Evolutionary conservation across 2,113 vertebrate species (phyloP).

Genomic region (Sterna hirundo): DNA sequence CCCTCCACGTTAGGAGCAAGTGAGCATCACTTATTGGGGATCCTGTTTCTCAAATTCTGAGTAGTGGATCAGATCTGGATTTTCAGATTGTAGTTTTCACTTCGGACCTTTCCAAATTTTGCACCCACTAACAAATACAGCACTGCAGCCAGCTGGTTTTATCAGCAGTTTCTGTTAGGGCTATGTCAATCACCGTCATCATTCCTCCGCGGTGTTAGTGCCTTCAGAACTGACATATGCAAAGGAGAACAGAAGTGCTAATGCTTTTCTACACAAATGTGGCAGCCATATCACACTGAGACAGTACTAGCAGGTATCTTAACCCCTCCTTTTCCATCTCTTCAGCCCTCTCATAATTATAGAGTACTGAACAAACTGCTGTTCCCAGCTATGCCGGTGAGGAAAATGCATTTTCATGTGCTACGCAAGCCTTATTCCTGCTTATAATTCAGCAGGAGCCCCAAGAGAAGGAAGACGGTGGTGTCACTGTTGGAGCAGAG

Average conservation of each 20-base stretch:
- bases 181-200: not conserved
- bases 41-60: not conserved
- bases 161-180: not conserved
- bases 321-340: not conserved
- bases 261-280: not conserved
- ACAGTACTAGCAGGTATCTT: not conserved
- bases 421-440: not conserved
- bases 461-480: not conserved
- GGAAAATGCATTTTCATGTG: not conserved
- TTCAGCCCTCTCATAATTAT: not conserved
- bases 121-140: not conserved
- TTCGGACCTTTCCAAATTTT: not conserved
- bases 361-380: not conserved
- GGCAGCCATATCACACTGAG: not conserved
- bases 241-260: not conserved
- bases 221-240: not conserved
- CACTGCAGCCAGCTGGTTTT: not conserved
- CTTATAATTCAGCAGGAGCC: not conserved
- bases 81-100: not conserved
- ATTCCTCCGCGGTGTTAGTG: not conserved
- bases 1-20: rapidly evolving
- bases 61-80: not conserved
- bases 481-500: not conserved
- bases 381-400: not conserved
- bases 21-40: not conserved